Evolutionary conservation across 2,888 invertebrate genomes (phyloP), one percentile per base, ranked within the genome.

Genomic region (Dorcus parallelipipedus): DNA sequence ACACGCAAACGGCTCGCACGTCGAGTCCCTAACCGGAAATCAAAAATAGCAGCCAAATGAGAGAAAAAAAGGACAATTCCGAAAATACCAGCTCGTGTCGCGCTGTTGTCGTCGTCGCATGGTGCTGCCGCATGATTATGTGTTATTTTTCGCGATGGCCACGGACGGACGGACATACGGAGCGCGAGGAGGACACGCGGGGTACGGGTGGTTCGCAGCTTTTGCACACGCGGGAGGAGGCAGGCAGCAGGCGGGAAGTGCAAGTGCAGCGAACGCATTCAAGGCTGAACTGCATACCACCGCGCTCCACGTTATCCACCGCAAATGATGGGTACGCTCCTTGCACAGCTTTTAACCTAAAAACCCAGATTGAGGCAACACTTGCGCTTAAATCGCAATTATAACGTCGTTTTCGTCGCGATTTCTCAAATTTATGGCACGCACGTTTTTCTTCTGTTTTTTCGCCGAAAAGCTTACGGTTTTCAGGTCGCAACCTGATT

Each of bases 241-340:
- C 50, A 57, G 58, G 68, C 54, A 38, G 59, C 50, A 57, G 58
- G 68, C 54, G 60, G 62, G 67, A 64, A 64, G 63, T 62, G 62
- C 67, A 67, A 67, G 67, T 67, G 67, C 67, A 67, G 66, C 67
- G 67, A 66, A 67, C 67, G 62, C 62, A 64, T 67, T 67, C 67
- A 67, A 67, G 67, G 67, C 59, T 64, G 62, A 52, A 58, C 49
- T 59, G 63, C 66, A 64, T 67, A 63, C 63, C 62, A 59, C 68
- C 65, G 10, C 67, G 69, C 69, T 71, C 69, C 71, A 66, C 65
- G 66, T 41, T 23, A 42, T 42, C 26, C 38, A 38, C 38, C n/a
- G 20, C 38, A 45, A 45, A 45, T 45, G 45, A 23, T 45, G 45
- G 50, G 45, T 45, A 45, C 38, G 41, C 56, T 50, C 50, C 10